These are phyloP conservation scores for Intellagama lesueurii DNA, from an alignment of 2,797 vertebrate genomes.

Conservation along the genomic window DNA sequence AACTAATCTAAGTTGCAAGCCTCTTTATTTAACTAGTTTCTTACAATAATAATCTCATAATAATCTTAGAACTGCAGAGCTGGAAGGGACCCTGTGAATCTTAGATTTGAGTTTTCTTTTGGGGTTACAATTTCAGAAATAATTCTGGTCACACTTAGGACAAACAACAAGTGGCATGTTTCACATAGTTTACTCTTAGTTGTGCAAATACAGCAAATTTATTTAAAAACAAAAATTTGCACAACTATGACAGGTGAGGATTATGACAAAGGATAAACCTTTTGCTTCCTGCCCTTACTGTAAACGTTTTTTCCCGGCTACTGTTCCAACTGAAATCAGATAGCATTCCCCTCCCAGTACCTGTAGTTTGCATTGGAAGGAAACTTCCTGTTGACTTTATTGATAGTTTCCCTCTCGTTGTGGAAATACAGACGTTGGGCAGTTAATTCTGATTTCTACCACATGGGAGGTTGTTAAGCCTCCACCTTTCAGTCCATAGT, in stretches of 20 bases:
- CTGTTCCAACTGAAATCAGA: not conserved
- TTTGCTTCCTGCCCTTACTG: too few species aligned
- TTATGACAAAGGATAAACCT: too few species aligned
- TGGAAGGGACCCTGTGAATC: too few species aligned
- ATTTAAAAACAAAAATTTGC: too few species aligned
- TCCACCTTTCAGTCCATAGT: not conserved
- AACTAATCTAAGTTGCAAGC: not conserved
- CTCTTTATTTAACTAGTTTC: not conserved
- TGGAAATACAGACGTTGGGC: not conserved
- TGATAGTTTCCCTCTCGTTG: not conserved
- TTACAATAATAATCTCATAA: not conserved
- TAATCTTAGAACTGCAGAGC: too few species aligned
- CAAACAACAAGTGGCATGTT: constrained; percentile 30
- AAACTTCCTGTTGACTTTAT: not conserved
- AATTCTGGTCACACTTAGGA: not conserved
- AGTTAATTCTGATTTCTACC: too few species aligned
- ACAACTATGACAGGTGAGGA: too few species aligned
- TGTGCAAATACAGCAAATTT: too few species aligned
- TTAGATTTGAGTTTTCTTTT: not conserved
- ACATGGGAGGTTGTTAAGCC: not conserved
- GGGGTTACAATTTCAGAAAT: not conserved
- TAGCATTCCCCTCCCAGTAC: not conserved
- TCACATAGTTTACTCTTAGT: constrained; percentile 61
- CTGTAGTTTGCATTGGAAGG: too few species aligned
- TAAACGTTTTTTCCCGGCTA: not conserved